Evolutionary conservation across 2,113 vertebrate genomes (phyloP).

Genomic region (Stegastes partitus): DNA sequence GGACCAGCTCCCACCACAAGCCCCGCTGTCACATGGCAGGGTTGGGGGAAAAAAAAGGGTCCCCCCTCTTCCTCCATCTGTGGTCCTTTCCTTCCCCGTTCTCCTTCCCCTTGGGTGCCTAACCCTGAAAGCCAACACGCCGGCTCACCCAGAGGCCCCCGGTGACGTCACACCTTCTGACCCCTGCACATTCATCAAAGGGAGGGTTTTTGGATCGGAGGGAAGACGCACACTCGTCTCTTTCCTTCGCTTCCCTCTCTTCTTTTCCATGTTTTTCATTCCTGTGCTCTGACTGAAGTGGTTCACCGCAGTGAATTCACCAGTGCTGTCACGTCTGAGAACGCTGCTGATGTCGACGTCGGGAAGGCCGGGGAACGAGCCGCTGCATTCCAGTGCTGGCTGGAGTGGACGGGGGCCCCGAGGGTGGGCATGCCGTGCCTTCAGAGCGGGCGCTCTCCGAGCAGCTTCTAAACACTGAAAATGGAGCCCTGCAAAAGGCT

Average conservation of each 20-base stretch:
- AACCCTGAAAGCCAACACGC: conserved; percentile 60
- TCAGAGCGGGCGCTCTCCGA: conserved; percentile 61
- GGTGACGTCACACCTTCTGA: conserved; percentile 67
- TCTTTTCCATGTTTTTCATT: conserved; percentile 49
- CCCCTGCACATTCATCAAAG: conserved; percentile 66
- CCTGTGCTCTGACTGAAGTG: conserved; percentile 59
- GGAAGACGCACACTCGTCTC: conserved; percentile 27
- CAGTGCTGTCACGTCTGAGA: conserved; percentile 40
- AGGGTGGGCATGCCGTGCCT: conserved; percentile 68
- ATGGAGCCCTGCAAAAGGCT: conserved; percentile 64
- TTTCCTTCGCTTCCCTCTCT: conserved; percentile 14
- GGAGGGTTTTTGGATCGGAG: conserved; percentile 26
- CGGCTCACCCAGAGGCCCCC: conserved; percentile 69
- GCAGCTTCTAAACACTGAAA: conserved; percentile 57
- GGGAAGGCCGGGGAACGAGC: conserved; percentile 45
- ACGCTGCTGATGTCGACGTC: neutral
- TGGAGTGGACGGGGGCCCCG: conserved; percentile 50
- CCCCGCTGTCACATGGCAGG: conserved; percentile 56
- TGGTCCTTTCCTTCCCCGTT: conserved; percentile 29
- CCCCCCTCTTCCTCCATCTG: conserved; percentile 38
- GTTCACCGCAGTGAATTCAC: conserved; percentile 26
- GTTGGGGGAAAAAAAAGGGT: conserved; percentile 51
- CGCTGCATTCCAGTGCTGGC: conserved; percentile 59
- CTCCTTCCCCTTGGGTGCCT: conserved; percentile 43
- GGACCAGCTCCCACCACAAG: conserved; percentile 56